Evolutionary conservation across 2,888 invertebrate species (phyloP).

Genomic region (Diploptera punctata): DNA sequence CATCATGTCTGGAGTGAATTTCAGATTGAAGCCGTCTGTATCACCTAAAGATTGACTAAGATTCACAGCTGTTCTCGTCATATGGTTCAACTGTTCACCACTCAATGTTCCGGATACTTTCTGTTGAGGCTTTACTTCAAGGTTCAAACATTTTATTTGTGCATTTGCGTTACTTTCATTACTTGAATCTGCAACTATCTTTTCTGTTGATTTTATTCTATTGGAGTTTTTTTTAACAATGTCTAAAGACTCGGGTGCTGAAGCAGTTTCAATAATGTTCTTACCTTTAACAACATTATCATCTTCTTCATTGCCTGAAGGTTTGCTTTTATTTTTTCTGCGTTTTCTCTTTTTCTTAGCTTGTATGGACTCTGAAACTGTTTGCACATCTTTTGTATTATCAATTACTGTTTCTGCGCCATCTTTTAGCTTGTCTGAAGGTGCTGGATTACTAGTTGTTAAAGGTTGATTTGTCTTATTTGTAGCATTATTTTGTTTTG

Average conservation of each 20-base stretch:
- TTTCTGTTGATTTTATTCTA: neutral
- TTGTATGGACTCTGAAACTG: neutral
- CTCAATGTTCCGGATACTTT: neutral
- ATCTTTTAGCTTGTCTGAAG: neutral
- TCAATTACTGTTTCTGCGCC: neutral
- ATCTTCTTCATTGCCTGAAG: too few species aligned
- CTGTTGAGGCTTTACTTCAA: too few species aligned
- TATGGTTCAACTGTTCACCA: neutral
- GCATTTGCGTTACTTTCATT: neutral
- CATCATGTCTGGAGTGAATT: neutral
- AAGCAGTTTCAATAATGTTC: neutral
- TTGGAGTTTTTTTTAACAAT: neutral
- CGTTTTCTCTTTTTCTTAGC: neutral
- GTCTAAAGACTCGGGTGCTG: too few species aligned
- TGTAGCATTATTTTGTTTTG: neutral
- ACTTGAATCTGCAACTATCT: too few species aligned
- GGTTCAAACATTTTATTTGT: neutral
- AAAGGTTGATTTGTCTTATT: neutral
- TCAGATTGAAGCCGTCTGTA: neutral
- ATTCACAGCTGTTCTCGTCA: constrained; percentile 12
- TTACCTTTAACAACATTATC: neutral
- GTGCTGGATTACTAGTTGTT: neutral
- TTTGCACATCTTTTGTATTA: neutral
- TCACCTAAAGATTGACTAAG: neutral
- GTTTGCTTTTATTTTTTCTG: too few species aligned